Percentiles rank a stretch among this genome's conserved stretches.
These are phyloP conservation scores for Pseudoatta argentina DNA, from an alignment of 1,140 invertebrate species.

Conservation along the genomic window DNA sequence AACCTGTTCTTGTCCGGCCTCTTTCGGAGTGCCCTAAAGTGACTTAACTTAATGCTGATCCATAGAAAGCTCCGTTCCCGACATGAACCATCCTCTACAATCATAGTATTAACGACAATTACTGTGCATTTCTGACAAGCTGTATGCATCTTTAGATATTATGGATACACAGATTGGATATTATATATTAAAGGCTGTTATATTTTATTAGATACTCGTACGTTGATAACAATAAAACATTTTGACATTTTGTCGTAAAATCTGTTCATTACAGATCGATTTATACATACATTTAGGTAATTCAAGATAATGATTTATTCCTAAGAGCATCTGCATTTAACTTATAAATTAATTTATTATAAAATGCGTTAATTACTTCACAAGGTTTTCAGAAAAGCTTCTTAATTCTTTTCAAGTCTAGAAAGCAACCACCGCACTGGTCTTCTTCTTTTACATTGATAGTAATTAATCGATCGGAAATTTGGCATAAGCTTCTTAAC, in stretches of 20 bases:
- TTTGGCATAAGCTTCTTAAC: constrained; percentile 69
- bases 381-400: constrained; percentile 33
- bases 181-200: neutral
- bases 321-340: neutral
- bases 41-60: constrained; percentile 68
- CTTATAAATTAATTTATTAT: neutral
- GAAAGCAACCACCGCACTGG: constrained; percentile 8
- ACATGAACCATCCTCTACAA: constrained; percentile 28
- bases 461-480: constrained; percentile 70
- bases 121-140: constrained; percentile 9
- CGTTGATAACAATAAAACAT: neutral
- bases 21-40: constrained; percentile 60
- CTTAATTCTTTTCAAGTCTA: constrained; percentile 21
- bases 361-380: constrained; percentile 23
- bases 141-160: neutral
- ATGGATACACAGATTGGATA: neutral
- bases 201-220: neutral
- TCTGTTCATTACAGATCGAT: neutral
- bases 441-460: constrained; percentile 62
- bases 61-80: constrained; percentile 40
- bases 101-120: constrained; percentile 60
- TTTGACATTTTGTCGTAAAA: neutral
- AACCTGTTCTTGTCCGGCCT: constrained; percentile 64
- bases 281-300: neutral
- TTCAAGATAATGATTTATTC: neutral